Evolutionary conservation across 1,140 invertebrate species (phyloP), one percentile per base, ranked within the genome.

Genomic region (Saccostrea glomerata): DNA sequence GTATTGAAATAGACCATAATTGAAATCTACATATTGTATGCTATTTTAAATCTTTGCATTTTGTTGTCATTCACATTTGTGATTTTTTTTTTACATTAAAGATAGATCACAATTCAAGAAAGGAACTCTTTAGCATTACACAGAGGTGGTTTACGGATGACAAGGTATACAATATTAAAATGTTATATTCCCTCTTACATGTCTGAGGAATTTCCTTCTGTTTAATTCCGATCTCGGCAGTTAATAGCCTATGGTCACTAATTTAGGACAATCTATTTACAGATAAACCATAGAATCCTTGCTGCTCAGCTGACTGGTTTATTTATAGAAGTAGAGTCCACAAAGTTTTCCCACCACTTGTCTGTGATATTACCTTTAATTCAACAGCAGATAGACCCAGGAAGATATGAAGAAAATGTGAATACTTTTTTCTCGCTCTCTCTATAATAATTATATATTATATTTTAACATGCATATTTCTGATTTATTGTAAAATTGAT

Each of bases 281-380:
- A 87, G 86, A 54, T 58, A 56, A 58, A 87, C 40, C 54, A 54
- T 86, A 20, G 89, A 13, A 89, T 96, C 89, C 92, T 97, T 88
- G 97, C 96, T 0, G 96, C 96, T 0, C 96, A 97, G 90, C 91
- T 97, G 0, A 95, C 95, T 89, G 96, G 96, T 0, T 92, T 97
- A 56, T 98, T 98, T 95, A 96, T 97, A 0, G 96, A 96, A 86
- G 96, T 96, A 0, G 97, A 98, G 92, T 95, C 96, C 70, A 94
- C 96, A 6, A 93, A 96, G 0, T 98, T 98, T 91, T 95, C 96
- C 87, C 95, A 93, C 4, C 96, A 96, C n/a, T 91, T 98, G 6
- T 91, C 92, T 1, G 89, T 91, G 0, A 89, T 97, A 6, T 93
- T 97, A 0, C 96, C 97, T 4, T 88, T 96, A n/a, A 90, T 97